Base-by-base conservation (phyloP, 2,797 vertebrate genomes). In the Silurus lanzhouensis region DNA sequence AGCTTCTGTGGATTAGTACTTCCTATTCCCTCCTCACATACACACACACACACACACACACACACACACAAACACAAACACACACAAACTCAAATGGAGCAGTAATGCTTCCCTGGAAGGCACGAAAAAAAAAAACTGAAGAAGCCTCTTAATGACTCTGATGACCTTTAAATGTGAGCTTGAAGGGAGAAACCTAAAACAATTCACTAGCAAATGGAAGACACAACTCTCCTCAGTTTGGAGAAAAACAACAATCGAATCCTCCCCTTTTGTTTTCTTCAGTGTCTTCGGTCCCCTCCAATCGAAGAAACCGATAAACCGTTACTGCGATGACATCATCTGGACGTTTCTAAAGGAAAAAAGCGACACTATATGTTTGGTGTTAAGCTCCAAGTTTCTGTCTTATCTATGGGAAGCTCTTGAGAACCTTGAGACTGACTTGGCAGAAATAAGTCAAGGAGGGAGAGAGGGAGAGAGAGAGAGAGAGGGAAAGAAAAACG, bases 1-100 rank as follows among this genome's bases (percentile, higher is more conserved):
- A 88, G 87, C 86, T 90, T 84, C 55, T 46, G 46, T 17, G 27
- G 79, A 82, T 67, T 87, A 83, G 88, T 88, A 85, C 89, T 85
- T 79, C 44, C 84, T 70, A 81, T 74, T 22, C 79, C 70, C 61
- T 25, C 60, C 81, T 19, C 55, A 64, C 25, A 83, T 81, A 68
- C 63, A 57, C 52, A 66, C 84, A 70, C 63, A 22, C 48, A 67
- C n/a, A 76, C 20, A 61, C 57, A 60, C 58, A 78, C 31, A 46
- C 19, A 61, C 60, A 52, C 77, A 58, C 74, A 76, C 20, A 60
- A 27, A 60, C 57, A 78, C 57, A 46, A 19, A 61, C 61, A 52
- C 77, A 63, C 31, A 46, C 60, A 63, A 17, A 46, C 77, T 25
- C 27, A 15, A 0, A 25, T 4, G 13, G 5, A 68, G 46, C 80